Conservation (phyloP, 2,888 invertebrate species). For the Formica aserva region DNA sequence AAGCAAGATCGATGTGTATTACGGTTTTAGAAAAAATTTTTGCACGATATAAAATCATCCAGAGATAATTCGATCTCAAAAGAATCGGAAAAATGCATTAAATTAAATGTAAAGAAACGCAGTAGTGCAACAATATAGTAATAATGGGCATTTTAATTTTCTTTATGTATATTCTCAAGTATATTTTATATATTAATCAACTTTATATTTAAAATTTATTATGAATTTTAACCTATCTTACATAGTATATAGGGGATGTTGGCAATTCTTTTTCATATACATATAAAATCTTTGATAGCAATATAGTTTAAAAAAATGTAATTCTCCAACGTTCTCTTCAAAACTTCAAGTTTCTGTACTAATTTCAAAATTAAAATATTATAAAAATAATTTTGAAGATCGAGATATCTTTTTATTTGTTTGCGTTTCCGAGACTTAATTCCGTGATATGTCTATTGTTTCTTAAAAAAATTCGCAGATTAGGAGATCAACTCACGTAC, state of each 20-base stretch:
- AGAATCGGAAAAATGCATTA: not conserved
- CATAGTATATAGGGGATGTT: too few species aligned
- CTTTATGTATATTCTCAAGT: too few species aligned
- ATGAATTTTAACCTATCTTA: too few species aligned
- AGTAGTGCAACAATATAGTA: not conserved
- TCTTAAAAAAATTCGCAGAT: not conserved
- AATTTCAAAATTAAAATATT: not conserved
- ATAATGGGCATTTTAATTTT: too few species aligned
- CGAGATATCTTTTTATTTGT: not conserved
- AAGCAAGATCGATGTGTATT: not conserved
- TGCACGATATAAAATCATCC: not conserved
- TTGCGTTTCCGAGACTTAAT: not conserved
- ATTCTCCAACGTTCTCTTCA: not conserved
- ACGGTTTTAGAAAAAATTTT: not conserved
- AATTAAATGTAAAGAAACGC: not conserved
- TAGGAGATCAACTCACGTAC: not conserved
- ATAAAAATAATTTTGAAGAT: not conserved
- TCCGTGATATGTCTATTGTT: not conserved
- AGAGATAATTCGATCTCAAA: not conserved
- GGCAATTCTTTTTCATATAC: too few species aligned
- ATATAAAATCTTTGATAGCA: too few species aligned
- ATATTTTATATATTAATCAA: too few species aligned
- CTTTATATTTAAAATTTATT: too few species aligned
- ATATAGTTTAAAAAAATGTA: not conserved
- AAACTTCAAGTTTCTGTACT: not conserved